Percentiles rank a stretch among this genome's conserved stretches.
These are phyloP conservation scores for Scomber japonicus DNA, from an alignment of 2,113 vertebrate genomes.

Conservation along the genomic window DNA sequence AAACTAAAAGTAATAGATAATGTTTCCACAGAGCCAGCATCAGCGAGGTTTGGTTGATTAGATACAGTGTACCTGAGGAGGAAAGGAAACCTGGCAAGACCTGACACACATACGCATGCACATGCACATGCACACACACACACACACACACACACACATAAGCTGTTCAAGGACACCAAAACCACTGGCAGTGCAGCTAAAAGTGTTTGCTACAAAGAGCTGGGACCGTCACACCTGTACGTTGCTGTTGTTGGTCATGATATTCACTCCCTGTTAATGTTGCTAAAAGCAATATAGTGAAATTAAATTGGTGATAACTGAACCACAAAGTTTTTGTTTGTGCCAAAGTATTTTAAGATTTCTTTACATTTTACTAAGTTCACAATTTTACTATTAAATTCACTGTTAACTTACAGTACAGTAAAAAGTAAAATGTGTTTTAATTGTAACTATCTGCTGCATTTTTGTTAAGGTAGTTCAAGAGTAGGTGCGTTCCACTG, in stretches of 20 bases:
- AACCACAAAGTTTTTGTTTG: too few relatives aligned
- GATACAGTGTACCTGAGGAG: slow-evolving; percentile 71
- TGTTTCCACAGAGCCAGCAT: slow-evolving; percentile 72
- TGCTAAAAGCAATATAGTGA: background rate
- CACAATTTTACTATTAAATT: too few relatives aligned
- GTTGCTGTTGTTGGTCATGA: slow-evolving; percentile 11
- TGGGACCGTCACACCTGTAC: slow-evolving; percentile 79
- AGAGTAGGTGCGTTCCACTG: too few relatives aligned
- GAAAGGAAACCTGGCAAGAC: slow-evolving; percentile 68
- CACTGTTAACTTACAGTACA: too few relatives aligned
- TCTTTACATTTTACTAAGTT: too few relatives aligned
- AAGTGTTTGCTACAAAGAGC: slow-evolving; percentile 39
- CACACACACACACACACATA: slow-evolving; percentile 44
- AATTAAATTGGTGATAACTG: background rate
- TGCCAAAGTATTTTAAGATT: too few relatives aligned
- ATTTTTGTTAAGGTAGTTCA: too few relatives aligned
- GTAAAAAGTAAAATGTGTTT: too few relatives aligned
- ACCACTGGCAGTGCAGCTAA: background rate
- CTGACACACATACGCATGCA: slow-evolving; percentile 41
- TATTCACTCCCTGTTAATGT: background rate
- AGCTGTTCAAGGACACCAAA: slow-evolving; percentile 76
- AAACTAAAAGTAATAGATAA: slow-evolving; percentile 73
- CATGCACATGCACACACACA: slow-evolving; percentile 42
- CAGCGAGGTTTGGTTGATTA: slow-evolving; percentile 76
- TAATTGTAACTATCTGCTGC: too few relatives aligned